Conservation (phyloP, 2,888 invertebrate genomes). For the Orthosia gothica region DNA sequence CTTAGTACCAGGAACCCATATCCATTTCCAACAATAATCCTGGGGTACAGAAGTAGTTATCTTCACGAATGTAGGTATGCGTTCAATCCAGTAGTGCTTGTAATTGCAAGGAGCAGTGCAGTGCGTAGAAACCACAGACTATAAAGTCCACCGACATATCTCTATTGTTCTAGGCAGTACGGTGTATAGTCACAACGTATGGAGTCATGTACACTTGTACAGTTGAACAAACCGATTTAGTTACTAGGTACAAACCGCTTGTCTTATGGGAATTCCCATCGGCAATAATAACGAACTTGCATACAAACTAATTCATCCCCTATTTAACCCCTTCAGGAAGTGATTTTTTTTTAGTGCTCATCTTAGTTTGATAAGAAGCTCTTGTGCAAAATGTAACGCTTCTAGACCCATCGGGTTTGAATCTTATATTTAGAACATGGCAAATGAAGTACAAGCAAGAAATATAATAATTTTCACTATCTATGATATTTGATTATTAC, state of each 20-base stretch:
- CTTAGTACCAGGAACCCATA: neutral
- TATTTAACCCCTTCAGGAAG: no score
- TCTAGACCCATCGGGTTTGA: no score
- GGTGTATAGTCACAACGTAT: neutral
- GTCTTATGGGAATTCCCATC: no score
- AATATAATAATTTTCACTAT: no score
- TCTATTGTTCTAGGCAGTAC: constrained; percentile 20
- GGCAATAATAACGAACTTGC: no score
- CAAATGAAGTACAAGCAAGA: no score
- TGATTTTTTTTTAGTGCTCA: no score
- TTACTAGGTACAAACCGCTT: neutral
- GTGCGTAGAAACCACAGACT: constrained; percentile 21
- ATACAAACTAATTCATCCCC: no score
- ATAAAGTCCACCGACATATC: constrained; percentile 5
- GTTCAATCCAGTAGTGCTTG: constrained; percentile 1
- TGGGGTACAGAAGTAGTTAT: neutral
- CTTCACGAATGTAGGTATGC: constrained; percentile 1
- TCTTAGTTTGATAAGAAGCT: no score
- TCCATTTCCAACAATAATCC: neutral
- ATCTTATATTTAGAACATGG: no score
- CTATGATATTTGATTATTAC: no score
- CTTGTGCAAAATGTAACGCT: no score
- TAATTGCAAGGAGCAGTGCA: constrained; percentile 19
- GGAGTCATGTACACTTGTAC: neutral
- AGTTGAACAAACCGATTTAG: neutral